These are phyloP conservation scores for Timema podura DNA, from an alignment of 2,888 invertebrate genomes.

Conservation along the genomic window DNA sequence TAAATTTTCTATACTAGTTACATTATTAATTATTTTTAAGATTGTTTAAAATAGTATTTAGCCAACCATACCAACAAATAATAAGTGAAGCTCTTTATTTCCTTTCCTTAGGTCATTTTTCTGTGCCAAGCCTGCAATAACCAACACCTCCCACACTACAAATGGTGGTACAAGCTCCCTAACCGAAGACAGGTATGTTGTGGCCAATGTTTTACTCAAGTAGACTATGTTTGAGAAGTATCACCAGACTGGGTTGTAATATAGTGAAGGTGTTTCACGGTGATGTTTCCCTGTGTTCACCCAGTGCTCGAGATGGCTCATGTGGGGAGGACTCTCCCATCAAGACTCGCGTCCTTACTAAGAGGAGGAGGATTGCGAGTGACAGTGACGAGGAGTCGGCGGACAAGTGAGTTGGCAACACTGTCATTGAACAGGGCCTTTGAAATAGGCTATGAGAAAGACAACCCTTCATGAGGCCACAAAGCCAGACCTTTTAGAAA, in stretches of 20 bases:
- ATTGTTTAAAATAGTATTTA: not conserved
- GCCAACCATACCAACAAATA: not conserved
- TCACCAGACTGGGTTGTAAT: not conserved
- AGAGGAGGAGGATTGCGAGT: conserved; percentile 20
- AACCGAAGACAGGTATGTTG: conserved; percentile 5
- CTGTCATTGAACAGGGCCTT: not conserved
- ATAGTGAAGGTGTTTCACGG: not conserved
- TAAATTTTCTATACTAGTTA: not conserved
- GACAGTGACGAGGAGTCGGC: conserved; percentile 18
- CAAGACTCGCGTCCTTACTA: conserved; percentile 6
- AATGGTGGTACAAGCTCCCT: not conserved
- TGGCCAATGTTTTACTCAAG: not conserved
- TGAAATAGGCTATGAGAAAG: too few relatives aligned
- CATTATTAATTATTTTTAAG: not conserved
- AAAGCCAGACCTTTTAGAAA: not conserved
- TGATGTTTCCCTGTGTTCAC: conserved; percentile 18
- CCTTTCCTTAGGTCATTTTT: conserved; percentile 24
- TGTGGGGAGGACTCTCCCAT: conserved; percentile 6
- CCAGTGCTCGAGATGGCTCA: conserved; percentile 8
- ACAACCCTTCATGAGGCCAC: not conserved
- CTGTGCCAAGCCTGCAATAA: conserved; percentile 6
- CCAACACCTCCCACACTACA: not conserved
- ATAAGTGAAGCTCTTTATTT: not conserved
- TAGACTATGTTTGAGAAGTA: conserved; percentile 2
- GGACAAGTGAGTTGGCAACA: conserved; percentile 16